Percentiles rank a stretch among this genome's conserved stretches.
phyloP scores from a whole-genome alignment of 92 coral and sea anemone species.

The Nematostella vectensis region DNA sequence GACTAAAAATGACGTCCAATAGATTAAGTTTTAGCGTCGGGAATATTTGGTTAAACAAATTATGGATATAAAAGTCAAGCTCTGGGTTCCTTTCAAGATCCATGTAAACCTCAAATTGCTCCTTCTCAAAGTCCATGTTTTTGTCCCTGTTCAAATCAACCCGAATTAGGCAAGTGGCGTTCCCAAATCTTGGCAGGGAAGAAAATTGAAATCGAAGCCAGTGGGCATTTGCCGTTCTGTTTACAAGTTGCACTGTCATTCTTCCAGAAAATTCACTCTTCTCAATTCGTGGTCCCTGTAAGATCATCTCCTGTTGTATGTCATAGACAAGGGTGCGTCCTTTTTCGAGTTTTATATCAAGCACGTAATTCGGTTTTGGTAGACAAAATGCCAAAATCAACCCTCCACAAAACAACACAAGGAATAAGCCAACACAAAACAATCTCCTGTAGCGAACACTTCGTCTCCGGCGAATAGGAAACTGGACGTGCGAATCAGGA shows the following conservation, averaged over 20 bases:
- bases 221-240: slow-evolving; percentile 33
- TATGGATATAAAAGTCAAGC: slow-evolving; percentile 33
- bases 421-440: slow-evolving; percentile 10
- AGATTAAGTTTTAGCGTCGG: slow-evolving; percentile 45
- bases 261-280: slow-evolving; percentile 17
- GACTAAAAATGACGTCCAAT: slow-evolving; percentile 47
- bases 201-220: slow-evolving; percentile 35
- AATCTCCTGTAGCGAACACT: slow-evolving; percentile 6
- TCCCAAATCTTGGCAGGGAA: neutral
- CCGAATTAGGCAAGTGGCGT: slow-evolving; percentile 22
- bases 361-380: slow-evolving; percentile 19
- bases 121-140: slow-evolving; percentile 7
- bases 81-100: slow-evolving; percentile 11
- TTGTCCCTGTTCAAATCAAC: slow-evolving; percentile 18
- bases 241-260: slow-evolving; percentile 35
- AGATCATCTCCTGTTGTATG: slow-evolving; percentile 31
- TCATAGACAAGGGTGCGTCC: slow-evolving; percentile 35
- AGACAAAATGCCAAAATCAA: neutral
- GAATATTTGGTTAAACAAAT: slow-evolving; percentile 39
- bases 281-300: slow-evolving; percentile 12
- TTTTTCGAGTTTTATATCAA: slow-evolving; percentile 27
- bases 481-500: slow-evolving; percentile 30
- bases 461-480: slow-evolving; percentile 21
- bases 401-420: slow-evolving; percentile 7
- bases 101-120: slow-evolving; percentile 21